phyloP scores from a whole-genome alignment of 1,140 invertebrate genomes.

The Rhopalosiphum maidis region DNA sequence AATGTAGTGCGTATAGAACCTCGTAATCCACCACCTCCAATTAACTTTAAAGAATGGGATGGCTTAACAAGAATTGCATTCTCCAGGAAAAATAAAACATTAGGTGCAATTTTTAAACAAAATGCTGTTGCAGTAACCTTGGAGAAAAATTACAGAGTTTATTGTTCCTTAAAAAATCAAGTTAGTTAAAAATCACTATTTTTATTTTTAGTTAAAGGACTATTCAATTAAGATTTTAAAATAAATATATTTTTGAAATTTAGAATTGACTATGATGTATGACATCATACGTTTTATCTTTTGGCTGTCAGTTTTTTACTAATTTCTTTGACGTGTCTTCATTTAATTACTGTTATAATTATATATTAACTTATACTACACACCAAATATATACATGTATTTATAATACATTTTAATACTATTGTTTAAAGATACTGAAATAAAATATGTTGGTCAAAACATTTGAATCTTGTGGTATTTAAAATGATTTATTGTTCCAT shows the following conservation, averaged over 20 bases:
- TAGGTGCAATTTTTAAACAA: conserved; percentile 85
- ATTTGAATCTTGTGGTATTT: too few relatives aligned
- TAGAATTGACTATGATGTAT: neutral
- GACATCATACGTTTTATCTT: neutral
- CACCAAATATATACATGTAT: too few relatives aligned
- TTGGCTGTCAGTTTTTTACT: neutral
- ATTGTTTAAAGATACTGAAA: too few relatives aligned
- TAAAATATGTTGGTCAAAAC: too few relatives aligned
- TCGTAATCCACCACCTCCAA: conserved; percentile 92
- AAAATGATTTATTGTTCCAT: too few relatives aligned
- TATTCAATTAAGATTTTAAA: neutral
- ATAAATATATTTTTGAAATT: neutral
- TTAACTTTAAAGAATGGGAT: conserved; percentile 98
- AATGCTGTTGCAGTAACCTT: conserved; percentile 81
- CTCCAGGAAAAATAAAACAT: conserved; percentile 93
- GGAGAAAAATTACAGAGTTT: conserved; percentile 90
- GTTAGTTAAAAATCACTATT: conserved; percentile 66
- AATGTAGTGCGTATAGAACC: conserved; percentile 98
- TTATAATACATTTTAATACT: too few relatives aligned
- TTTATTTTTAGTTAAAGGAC: neutral
- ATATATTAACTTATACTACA: neutral
- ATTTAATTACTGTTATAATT: too few relatives aligned
- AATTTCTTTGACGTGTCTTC: neutral
- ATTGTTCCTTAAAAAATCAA: conserved; percentile 86
- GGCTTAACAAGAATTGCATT: conserved; percentile 94